Percentiles rank a stretch among this genome's conserved stretches.
Evolutionary conservation across 2,113 vertebrate genomes (phyloP).

Genomic region (Chiloscyllium plagiosum): DNA sequence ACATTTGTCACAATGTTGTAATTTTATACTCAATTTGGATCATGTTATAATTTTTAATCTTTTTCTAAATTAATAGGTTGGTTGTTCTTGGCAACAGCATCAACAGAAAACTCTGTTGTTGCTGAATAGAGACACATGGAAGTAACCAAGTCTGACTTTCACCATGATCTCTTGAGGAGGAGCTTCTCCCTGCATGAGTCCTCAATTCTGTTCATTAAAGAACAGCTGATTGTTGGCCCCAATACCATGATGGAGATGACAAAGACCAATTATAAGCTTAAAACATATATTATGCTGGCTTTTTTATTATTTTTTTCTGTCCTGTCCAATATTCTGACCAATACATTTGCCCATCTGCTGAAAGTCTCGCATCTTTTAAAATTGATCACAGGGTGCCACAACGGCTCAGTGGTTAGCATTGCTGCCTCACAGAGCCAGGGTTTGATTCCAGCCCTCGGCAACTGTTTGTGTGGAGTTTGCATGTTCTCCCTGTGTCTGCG

Average conservation of each 20-base stretch:
- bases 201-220: background rate
- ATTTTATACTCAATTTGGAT: background rate
- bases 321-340: background rate
- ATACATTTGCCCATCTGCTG: background rate
- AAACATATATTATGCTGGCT: background rate
- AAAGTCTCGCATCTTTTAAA: background rate
- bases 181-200: background rate
- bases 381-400: background rate
- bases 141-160: background rate
- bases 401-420: too few relatives aligned
- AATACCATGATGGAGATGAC: background rate
- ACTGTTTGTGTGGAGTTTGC: too few relatives aligned
- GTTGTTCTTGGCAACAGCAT: background rate
- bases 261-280: background rate
- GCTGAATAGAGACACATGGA: background rate
- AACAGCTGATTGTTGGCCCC: background rate
- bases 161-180: background rate
- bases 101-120: background rate
- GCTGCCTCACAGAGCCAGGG: too few relatives aligned
- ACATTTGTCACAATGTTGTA: background rate
- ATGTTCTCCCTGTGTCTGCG: too few relatives aligned
- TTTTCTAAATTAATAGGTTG: background rate
- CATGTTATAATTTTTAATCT: background rate
- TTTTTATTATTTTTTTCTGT: background rate
- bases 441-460: too few relatives aligned